A percentile compares a stretch with the other conserved stretches of the same genome.
phyloP scores from a whole-genome alignment of 2,888 invertebrate genomes.

The Drosophila nigricruria region DNA sequence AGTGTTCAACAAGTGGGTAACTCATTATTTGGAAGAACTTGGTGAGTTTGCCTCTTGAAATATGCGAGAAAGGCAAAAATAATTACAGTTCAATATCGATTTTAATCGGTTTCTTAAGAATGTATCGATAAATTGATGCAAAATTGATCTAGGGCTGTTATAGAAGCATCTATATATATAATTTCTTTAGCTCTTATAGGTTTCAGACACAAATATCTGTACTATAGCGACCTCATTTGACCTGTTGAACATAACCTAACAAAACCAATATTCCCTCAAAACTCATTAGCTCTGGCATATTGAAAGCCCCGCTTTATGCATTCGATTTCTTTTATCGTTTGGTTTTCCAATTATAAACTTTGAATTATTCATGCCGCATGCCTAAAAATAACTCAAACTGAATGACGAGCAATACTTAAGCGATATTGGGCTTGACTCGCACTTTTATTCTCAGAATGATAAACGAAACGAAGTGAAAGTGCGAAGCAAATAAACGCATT shows the following conservation, averaged over 20 bases:
- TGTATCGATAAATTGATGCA: background rate
- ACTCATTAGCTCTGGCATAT: background rate
- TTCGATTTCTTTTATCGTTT: conserved; percentile 1
- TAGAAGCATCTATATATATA: background rate
- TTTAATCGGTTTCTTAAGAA: background rate
- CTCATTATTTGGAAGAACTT: background rate
- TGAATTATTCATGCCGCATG: conserved; percentile 1
- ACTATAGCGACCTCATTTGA: background rate
- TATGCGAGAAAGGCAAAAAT: background rate
- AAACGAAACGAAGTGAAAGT: background rate
- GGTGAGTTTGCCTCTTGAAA: background rate
- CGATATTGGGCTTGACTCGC: background rate
- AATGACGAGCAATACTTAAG: background rate
- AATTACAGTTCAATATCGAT: background rate
- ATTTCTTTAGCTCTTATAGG: background rate
- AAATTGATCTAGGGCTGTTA: background rate
- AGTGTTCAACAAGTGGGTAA: conserved; percentile 2
- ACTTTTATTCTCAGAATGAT: background rate
- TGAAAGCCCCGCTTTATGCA: background rate
- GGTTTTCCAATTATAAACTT: conserved; percentile 7
- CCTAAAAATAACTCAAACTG: conserved; percentile 1
- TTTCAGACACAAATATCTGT: background rate
- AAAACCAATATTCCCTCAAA: background rate
- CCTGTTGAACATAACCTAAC: background rate
- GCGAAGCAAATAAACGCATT: background rate